A percentile compares a stretch with the other conserved stretches of the same genome.
These are phyloP conservation scores for Pseudolycoriella hygida DNA, from an alignment of 2,888 invertebrate genomes.

Conservation along the genomic window DNA sequence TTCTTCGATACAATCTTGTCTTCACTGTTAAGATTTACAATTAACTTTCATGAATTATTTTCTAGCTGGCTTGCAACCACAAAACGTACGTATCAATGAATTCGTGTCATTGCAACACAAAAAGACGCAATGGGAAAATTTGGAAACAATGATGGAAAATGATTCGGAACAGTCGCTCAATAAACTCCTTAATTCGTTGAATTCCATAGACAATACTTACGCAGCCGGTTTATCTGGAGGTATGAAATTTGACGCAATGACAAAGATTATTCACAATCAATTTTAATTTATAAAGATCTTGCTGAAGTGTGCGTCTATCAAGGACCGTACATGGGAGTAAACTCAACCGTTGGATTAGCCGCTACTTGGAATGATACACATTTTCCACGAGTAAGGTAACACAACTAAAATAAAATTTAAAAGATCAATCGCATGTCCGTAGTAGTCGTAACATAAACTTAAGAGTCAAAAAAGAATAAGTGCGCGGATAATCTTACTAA, in stretches of 20 bases:
- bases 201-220: slow-evolving; percentile 36
- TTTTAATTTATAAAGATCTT: slow-evolving; percentile 23
- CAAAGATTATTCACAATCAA: too few relatives aligned
- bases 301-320: slow-evolving; percentile 49
- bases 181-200: slow-evolving; percentile 7
- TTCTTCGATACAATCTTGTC: too few relatives aligned
- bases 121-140: slow-evolving; percentile 6
- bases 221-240: slow-evolving; percentile 42
- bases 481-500: too few relatives aligned
- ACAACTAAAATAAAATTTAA: too few relatives aligned
- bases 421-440: too few relatives aligned
- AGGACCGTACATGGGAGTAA: slow-evolving; percentile 33
- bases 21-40: too few relatives aligned
- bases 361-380: slow-evolving; percentile 50
- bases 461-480: background rate
- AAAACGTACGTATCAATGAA: slow-evolving; percentile 33
- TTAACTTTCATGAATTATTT: too few relatives aligned
- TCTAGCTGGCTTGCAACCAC: slow-evolving; percentile 36
- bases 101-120: slow-evolving; percentile 17
- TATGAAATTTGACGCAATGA: too few relatives aligned
- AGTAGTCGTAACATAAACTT: too few relatives aligned
- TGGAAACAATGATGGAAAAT: slow-evolving; percentile 19
- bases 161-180: slow-evolving; percentile 12
- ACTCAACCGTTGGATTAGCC: slow-evolving; percentile 33
- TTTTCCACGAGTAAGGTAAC: slow-evolving; percentile 30